Evolutionary conservation across 2,113 vertebrate species (phyloP), one percentile per base, ranked within the genome.

Genomic region (Tachycineta bicolor): DNA sequence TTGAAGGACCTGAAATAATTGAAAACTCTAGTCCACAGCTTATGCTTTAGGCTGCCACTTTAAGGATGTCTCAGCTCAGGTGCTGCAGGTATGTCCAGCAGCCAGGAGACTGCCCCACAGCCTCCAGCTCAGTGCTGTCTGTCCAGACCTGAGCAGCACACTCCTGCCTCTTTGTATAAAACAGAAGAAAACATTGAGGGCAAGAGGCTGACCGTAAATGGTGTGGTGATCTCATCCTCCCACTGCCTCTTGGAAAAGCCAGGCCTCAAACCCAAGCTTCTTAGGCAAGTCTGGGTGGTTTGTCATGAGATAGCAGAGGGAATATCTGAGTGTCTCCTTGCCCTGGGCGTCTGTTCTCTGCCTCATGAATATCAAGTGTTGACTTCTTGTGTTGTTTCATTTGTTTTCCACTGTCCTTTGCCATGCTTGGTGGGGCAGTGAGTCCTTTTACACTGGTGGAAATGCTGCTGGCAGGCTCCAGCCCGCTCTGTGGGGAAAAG

Each of bases 401-500:
- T 83, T 90, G 70, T 80, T 88, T 68, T 64, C 34, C 10, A 5
- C 49, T 39, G 62, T 79, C 28, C 20, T 58, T 75, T 52, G 43
- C 77, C 37, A 2, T 9, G 29, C 43, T 53, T 49, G 46, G 62
- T 79, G 88, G 73, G 87, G 69, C 69, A 82, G 47, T 0, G 7
- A 63, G 52, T 78, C 12, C 46, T 78, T 90, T 59, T 37, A 5
- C n/a, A 26, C n/a, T n/a, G n/a, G 28, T 50, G 47, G 56, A 14
- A 31, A 37, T 10, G 37, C 21, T 83, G 59, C 60, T 21, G 14
- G 14, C 87, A 53, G 67, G 11, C 41, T 49, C 33, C 2, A 8
- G 59, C 47, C 29, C 0, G 0, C 69, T 65, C 60, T 0, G 0
- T 3, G 22, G 58, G 58, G 33, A 17, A 23, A 33, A 47, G 71